phyloP scores from a whole-genome alignment of 2,888 invertebrate species.

The Pseudococcus longispinus region DNA sequence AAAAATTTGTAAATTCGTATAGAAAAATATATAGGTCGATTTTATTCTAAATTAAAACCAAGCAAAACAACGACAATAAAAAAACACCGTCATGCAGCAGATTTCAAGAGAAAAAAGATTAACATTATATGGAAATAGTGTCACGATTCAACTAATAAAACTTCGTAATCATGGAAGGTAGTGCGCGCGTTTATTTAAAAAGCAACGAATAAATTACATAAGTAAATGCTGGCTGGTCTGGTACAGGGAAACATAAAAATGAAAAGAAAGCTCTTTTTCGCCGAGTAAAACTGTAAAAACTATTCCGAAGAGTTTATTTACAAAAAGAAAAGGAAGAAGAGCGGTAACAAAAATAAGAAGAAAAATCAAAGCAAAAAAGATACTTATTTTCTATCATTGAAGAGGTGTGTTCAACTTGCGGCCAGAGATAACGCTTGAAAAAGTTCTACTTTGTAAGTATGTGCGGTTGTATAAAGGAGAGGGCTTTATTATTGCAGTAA shows the following conservation, averaged over 20 bases:
- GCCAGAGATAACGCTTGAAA: constrained; percentile 15
- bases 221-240: background rate
- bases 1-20: background rate
- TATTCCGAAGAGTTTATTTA: background rate
- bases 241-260: constrained; percentile 1
- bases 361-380: constrained; percentile 5
- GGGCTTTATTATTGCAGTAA: constrained; percentile 47
- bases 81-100: background rate
- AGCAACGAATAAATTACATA: background rate
- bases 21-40: background rate
- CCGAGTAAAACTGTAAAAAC: background rate
- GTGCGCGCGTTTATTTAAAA: background rate
- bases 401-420: constrained; percentile 9
- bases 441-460: constrained; percentile 34
- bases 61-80: background rate
- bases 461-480: constrained; percentile 20
- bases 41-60: background rate
- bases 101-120: background rate
- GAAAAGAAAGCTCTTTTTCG: background rate
- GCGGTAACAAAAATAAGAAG: background rate
- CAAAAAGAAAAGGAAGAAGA: background rate
- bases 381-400: constrained; percentile 14
- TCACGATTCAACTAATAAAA: background rate
- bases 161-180: background rate
- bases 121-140: background rate